Percentiles rank a stretch among this genome's conserved stretches.
phyloP scores from a whole-genome alignment of 2,797 vertebrate genomes.

The Ispidina lecontei region DNA sequence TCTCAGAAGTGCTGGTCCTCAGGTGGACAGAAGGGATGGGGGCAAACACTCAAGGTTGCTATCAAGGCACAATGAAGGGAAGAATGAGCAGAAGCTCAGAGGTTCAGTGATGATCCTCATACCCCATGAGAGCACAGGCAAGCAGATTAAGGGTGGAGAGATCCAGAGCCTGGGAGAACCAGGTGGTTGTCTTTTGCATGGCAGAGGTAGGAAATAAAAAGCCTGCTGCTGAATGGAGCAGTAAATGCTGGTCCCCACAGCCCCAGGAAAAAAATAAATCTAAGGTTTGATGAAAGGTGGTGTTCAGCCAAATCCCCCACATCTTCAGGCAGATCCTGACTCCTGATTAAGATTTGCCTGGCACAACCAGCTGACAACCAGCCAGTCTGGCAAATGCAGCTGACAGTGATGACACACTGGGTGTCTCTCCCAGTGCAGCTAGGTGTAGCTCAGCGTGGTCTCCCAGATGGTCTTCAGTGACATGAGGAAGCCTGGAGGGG shows the following conservation, averaged over 20 bases:
- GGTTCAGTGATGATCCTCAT: not conserved
- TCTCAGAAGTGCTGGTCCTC: not conserved
- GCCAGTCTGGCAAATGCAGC: not conserved
- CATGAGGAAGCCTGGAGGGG: not conserved
- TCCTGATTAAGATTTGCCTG: not conserved
- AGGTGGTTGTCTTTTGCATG: not conserved
- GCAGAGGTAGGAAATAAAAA: conserved; percentile 6
- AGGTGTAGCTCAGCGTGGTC: not conserved
- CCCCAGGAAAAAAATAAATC: not conserved
- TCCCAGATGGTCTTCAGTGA: not conserved
- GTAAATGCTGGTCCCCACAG: not conserved
- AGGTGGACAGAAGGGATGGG: not conserved
- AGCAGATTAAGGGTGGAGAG: not conserved
- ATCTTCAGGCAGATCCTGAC: conserved; percentile 10
- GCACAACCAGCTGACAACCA: not conserved
- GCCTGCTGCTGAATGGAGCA: not conserved
- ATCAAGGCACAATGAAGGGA: not conserved
- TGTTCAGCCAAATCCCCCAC: not conserved
- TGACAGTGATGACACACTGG: not conserved
- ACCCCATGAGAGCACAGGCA: not conserved
- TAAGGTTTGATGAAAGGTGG: not conserved
- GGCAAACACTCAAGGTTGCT: not conserved
- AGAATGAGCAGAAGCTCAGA: not conserved
- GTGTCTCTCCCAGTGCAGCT: not conserved
- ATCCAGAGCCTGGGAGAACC: not conserved